Evolutionary conservation across 2,888 invertebrate genomes (phyloP).

Genomic region (Rhabditophanes sp.): DNA sequence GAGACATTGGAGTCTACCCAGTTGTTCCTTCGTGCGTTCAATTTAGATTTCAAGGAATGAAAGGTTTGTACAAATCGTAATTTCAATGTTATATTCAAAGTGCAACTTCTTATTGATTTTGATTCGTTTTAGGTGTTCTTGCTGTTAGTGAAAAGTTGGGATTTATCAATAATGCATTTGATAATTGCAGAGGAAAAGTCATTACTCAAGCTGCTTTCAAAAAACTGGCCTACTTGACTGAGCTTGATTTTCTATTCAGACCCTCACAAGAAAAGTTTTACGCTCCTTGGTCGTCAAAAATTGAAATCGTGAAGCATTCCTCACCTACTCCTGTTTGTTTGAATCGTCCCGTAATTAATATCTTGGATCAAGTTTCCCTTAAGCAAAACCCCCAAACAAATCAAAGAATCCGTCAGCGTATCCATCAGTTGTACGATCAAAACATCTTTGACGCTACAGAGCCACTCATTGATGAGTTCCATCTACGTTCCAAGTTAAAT

Average conservation of each 20-base stretch:
- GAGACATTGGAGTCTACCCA: constrained; percentile 10
- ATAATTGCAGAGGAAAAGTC: too few relatives aligned
- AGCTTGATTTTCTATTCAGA: constrained; percentile 10
- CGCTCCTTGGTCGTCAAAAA: constrained; percentile 2
- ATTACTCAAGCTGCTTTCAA: too few relatives aligned
- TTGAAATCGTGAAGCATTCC: constrained; percentile 15
- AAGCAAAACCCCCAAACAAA: constrained; percentile 27
- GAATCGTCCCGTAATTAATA: constrained; percentile 43
- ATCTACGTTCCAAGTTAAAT: constrained; percentile 15
- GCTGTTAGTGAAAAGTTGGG: too few relatives aligned
- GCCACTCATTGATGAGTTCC: constrained; percentile 16
- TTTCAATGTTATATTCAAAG: too few relatives aligned
- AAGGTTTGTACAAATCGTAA: too few relatives aligned
- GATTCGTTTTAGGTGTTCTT: too few relatives aligned
- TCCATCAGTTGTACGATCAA: constrained; percentile 18
- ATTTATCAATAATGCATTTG: too few relatives aligned
- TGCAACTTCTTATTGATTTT: too few relatives aligned
- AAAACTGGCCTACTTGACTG: constrained; percentile 1
- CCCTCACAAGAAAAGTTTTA: constrained; percentile 31
- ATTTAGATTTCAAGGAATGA: constrained; percentile 40
- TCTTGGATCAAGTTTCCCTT: constrained; percentile 35
- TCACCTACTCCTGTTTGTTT: constrained; percentile 38
- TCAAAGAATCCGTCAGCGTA: constrained; percentile 11
- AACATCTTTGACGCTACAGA: constrained; percentile 20
- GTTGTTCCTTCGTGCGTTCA: constrained; percentile 12